Conservation (phyloP, 2,888 invertebrate species). For the Chaetogeoica ovagalla region DNA sequence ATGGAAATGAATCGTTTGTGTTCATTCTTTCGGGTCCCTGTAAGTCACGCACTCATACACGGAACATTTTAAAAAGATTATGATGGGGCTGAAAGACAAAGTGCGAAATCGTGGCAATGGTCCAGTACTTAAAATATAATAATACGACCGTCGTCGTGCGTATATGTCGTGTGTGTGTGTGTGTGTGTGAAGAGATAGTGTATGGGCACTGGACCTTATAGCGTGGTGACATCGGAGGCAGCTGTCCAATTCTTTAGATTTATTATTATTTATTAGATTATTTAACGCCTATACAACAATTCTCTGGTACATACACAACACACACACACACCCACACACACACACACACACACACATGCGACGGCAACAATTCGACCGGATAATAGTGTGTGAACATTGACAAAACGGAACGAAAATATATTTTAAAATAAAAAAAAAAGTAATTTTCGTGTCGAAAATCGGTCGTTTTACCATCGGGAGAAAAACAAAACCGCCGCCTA, state of each 20-base stretch:
- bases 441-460: not conserved
- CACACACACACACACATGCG: not conserved
- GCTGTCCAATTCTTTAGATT: conserved; percentile 50
- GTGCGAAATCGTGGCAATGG: conserved; percentile 51
- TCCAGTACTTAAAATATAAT: conserved; percentile 53
- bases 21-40: conserved; percentile 7
- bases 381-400: conserved; percentile 20
- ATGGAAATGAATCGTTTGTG: conserved; percentile 28
- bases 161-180: too few relatives aligned
- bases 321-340: not conserved
- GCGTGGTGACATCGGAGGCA: conserved; percentile 44
- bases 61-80: conserved; percentile 47
- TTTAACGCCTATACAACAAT: conserved; percentile 46
- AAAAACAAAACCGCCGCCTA: not conserved
- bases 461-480: not conserved
- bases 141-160: conserved; percentile 26
- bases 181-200: not conserved
- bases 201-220: conserved; percentile 21
- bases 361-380: conserved; percentile 44
- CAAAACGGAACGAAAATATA: conserved; percentile 22
- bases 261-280: conserved; percentile 53
- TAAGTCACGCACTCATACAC: not conserved
- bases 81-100: conserved; percentile 46
- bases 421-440: not conserved
- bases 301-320: conserved; percentile 18